Evolutionary conservation across 2,113 vertebrate species (phyloP), one percentile per base, ranked within the genome.

Genomic region (Leptobrachium ailaonicum): DNA sequence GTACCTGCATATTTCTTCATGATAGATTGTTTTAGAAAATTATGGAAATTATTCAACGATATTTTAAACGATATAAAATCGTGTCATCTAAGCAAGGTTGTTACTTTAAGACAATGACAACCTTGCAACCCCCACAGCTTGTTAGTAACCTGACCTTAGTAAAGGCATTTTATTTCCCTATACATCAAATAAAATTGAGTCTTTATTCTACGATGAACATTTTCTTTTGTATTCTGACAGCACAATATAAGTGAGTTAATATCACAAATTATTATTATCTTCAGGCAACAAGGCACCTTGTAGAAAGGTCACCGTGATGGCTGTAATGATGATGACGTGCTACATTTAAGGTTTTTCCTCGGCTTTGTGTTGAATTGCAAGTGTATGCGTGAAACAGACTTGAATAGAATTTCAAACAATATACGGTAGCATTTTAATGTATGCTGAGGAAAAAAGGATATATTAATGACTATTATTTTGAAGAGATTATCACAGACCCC

Each of bases 261-360:
- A 81, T 74, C 68, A 50, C 79, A 81, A 81, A 81, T 81, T 81
- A 81, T 75, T 75, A 75, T 81, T 81, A 81, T 75, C 79, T 81
- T 67, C 71, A 69, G 79, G 79, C 79, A 75, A 81, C 79, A 81
- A 81, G 79, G 79, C 79, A 81, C 79, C 79, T 81, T 81, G 79
- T 75, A 81, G 75, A 81, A 81, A 81, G 79, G 79, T 81, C 79
- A 81, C 54, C 47, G 45, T 75, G 71, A 68, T 75, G 42, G 58
- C 53, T 81, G 71, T 42, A 75, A 75, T 81, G 54, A 14, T 68
- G 53, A 62, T 81, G 72, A 81, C 71, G 73, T 62, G 66, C 74
- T 67, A 80, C 45, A 67, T 66, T 80, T 73, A 67, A 66, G 42
- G 78, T 64, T 47, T 73, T 67, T 45, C 60, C 20, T 58, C 50